Evolutionary conservation across 1,140 invertebrate species (phyloP), one percentile per base, ranked within the genome.

Genomic region (Scaptodrosophila lebanonensis): DNA sequence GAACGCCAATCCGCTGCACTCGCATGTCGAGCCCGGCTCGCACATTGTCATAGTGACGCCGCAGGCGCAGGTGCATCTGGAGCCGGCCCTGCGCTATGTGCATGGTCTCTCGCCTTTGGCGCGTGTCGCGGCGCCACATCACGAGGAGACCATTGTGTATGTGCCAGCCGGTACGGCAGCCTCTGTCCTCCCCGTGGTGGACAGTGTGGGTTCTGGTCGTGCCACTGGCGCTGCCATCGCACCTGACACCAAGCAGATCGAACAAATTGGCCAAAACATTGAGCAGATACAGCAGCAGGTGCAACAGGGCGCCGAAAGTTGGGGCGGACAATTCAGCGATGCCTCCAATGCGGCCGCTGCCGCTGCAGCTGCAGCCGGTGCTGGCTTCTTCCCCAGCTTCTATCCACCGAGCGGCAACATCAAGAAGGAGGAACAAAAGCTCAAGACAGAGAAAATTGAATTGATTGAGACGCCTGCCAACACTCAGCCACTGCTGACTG

Each of bases 21-120:
- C 50, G 1, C 47, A 77, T 22, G 66, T 67, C 36, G 65, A 77
- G 30, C 33, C 76, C 30, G 63, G 75, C 16, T 72, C 83, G 62
- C 84, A 85, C 15, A 82, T 86, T 58, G 67, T 86, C 15, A 86
- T 86, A 22, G 72, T 86, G 22, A 86, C 84, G 3, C 84, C 84
- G 9, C 83, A 86, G 59, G 84, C 84, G 0, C 84, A 86, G 62
- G 61, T 86, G 13, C 84, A 79, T 30, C 44, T 86, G 36, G 76
- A 86, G 52, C 77, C 84, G 9, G 69, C 84, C 1, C 33, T 86
- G 12, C 71, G 72, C 22, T 70, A 86, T 27, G 66, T 86, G 27
- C 84, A 86, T 30, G 76, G 79, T 13, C 36, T 86, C 15, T 73
- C 84, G n/a, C 83, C 83, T 0, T n/a, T 84, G 47, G 84, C 77